Evolutionary conservation across 2,797 vertebrate genomes (phyloP), one percentile per base, ranked within the genome.

Genomic region (Manis pentadactyla): DNA sequence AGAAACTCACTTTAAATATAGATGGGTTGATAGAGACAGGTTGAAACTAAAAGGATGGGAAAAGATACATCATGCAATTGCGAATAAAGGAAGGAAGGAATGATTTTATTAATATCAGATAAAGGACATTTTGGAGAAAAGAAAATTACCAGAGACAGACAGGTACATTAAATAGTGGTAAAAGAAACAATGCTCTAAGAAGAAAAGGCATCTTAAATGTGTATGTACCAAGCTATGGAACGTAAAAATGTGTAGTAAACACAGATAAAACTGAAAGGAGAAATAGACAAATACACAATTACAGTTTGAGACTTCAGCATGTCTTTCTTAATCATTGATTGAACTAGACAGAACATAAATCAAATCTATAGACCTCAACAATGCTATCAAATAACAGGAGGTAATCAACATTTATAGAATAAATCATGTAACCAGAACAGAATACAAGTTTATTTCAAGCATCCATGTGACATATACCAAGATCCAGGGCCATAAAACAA

Each of bases 1-100:
- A 91, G 37, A 71, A 82, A 90, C 64, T 78, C 34, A 89, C 34
- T 78, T 81, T 53, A 71, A 91, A 68, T 55, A 69, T 85, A 55
- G 27, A 69, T 49, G 69, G n/a, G 49, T 37, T 53, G 63, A 53
- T 69, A 85, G 7, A 64, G 25, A 29, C 39, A 82, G 39, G 39
- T 61, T 42, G 37, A 68, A 89, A 68, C 5, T 68, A 42, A 55
- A 79, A 57, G 13, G 29, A 25, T 63, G 8, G 27, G 53, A 59
- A 87, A 74, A 87, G 39, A 29, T 51, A 88, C 2, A 64, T 64
- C 42, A 66, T 66, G 46, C 46, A 77, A 63, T 63, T 46, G 53
- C 39, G 27, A 51, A n/a, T n/a, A 64, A 73, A 51, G 55, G 18
- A 82, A 68, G 18, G 13, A 78, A 46, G 64, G 12, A 71, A 59